A percentile compares a stretch with the other conserved stretches of the same genome.
Conservation (phyloP, 2,888 invertebrate genomes). For the Sarcophaga rosellei region DNA sequence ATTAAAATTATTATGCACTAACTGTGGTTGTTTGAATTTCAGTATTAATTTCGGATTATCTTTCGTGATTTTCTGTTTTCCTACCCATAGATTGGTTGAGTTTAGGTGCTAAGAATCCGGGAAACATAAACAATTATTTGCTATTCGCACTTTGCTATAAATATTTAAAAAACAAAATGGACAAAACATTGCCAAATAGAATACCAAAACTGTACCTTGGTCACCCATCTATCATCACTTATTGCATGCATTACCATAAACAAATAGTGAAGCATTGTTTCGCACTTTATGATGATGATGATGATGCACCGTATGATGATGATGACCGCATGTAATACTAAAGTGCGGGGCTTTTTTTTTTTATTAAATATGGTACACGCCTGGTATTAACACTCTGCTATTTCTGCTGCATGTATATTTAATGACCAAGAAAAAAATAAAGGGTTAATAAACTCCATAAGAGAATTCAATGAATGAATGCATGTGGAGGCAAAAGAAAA, state of each 20-base stretch:
- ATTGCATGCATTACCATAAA: too few relatives aligned
- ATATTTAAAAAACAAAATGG: too few relatives aligned
- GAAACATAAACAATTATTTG: too few relatives aligned
- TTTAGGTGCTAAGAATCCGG: too few relatives aligned
- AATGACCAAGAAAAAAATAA: constrained; percentile 5
- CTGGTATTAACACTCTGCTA: not conserved
- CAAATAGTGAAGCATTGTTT: not conserved
- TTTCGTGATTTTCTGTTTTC: too few relatives aligned
- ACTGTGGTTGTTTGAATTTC: too few relatives aligned
- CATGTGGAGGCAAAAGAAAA: not conserved
- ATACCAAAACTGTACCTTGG: not conserved
- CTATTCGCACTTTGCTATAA: too few relatives aligned
- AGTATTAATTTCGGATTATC: too few relatives aligned
- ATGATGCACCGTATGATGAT: constrained; percentile 5
- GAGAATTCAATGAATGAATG: constrained; percentile 37
- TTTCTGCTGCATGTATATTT: constrained; percentile 3
- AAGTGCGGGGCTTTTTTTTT: constrained; percentile 3
- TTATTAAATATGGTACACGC: constrained; percentile 7
- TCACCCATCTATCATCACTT: constrained; percentile 3
- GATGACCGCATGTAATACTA: constrained; percentile 44
- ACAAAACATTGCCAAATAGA: too few relatives aligned
- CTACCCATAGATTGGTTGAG: too few relatives aligned
- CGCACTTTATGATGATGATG: too few relatives aligned
- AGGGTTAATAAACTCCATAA: constrained; percentile 57
- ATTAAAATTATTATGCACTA: too few relatives aligned